Conservation (phyloP, 1,140 invertebrate species). For the Hyles vespertilio region DNA sequence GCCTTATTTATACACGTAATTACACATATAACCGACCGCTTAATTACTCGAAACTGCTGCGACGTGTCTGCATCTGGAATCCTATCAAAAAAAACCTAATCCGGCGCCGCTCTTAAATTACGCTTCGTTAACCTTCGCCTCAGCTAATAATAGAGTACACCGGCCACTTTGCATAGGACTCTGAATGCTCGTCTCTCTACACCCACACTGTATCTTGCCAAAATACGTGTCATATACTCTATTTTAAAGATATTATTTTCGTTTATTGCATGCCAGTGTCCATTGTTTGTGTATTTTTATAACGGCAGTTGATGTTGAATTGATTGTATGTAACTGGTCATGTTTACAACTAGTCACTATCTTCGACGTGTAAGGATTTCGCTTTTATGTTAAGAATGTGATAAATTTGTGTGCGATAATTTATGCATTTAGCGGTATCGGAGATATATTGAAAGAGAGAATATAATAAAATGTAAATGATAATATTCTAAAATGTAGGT, state of each 20-base stretch:
- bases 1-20: conserved; percentile 61
- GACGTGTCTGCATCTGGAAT: conserved; percentile 37
- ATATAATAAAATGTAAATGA: conserved; percentile 17
- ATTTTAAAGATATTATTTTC: conserved; percentile 30
- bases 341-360: conserved; percentile 31
- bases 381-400: conserved; percentile 17
- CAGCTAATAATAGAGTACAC: conserved; percentile 37
- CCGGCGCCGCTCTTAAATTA: conserved; percentile 52
- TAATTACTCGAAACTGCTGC: conserved; percentile 66
- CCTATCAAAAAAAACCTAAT: conserved; percentile 48
- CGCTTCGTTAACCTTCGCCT: conserved; percentile 47
- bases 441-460: conserved; percentile 11
- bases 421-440: conserved; percentile 22
- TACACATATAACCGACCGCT: conserved; percentile 62
- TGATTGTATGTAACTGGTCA: conserved; percentile 10
- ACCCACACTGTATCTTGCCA: conserved; percentile 52
- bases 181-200: conserved; percentile 46
- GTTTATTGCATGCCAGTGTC: conserved; percentile 9
- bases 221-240: conserved; percentile 40
- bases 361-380: conserved; percentile 17
- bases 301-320: conserved; percentile 10
- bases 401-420: conserved; percentile 7
- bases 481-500: conserved; percentile 19
- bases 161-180: conserved; percentile 32
- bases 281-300: conserved; percentile 7